A percentile compares a stretch with the other conserved stretches of the same genome.
phyloP scores from a whole-genome alignment of 2,113 vertebrate species.

The Stegostoma tigrinum region DNA sequence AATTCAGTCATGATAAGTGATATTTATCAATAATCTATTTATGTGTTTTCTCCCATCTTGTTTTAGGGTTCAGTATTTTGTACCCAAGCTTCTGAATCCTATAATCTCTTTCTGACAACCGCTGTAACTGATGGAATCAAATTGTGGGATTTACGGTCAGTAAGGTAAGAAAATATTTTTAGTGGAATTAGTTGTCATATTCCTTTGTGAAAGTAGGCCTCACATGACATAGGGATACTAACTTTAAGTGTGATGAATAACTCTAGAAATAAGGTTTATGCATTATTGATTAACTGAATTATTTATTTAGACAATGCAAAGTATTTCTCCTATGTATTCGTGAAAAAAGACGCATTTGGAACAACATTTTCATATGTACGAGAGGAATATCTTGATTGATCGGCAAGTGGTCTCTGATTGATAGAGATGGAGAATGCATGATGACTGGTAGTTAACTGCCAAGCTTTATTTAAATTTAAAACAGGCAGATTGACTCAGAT shows the following conservation, averaged over 20 bases:
- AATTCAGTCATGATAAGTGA: not conserved
- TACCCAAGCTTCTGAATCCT: constrained; percentile 58
- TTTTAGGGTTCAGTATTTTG: constrained; percentile 72
- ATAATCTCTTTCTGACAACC: constrained; percentile 74
- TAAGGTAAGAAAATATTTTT: constrained; percentile 57
- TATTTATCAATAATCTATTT: not conserved
- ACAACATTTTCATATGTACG: too few species aligned
- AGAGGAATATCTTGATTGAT: too few species aligned
- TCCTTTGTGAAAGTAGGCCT: not conserved
- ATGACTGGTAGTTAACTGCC: too few species aligned
- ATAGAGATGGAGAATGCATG: too few species aligned
- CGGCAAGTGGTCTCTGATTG: too few species aligned
- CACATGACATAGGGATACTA: not conserved
- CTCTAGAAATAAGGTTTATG: not conserved
- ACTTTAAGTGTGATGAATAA: not conserved
- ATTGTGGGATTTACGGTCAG: constrained; percentile 79
- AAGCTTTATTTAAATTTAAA: too few species aligned
- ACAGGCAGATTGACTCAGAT: too few species aligned
- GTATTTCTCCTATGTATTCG: not conserved
- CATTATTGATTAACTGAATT: not conserved
- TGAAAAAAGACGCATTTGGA: too few species aligned
- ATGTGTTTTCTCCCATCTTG: constrained; percentile 36
- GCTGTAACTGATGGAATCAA: constrained; percentile 73
- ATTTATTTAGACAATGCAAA: not conserved
- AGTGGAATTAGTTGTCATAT: not conserved